Evolutionary conservation across 2,888 invertebrate species (phyloP).

Genomic region (Stenotaenia linearis): DNA sequence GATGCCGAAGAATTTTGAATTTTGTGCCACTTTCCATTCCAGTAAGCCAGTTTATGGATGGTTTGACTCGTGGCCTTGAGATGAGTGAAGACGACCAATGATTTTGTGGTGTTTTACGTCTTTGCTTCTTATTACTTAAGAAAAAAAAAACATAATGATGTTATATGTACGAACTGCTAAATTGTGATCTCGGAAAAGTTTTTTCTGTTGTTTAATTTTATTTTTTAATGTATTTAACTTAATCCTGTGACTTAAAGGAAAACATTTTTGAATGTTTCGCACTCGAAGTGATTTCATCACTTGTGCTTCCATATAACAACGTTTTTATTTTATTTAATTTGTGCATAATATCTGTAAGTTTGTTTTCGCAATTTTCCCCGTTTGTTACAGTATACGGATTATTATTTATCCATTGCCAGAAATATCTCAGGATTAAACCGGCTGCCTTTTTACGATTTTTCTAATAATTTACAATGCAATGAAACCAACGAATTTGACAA

Average conservation of each 20-base stretch:
- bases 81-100: not conserved
- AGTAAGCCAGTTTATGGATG: not conserved
- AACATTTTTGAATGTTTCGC: not conserved
- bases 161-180: not conserved
- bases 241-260: not conserved
- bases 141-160: not conserved
- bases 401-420: not conserved
- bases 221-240: not conserved
- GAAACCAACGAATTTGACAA: not conserved
- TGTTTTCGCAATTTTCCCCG: not conserved
- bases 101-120: constrained; percentile 3
- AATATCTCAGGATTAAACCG: constrained; percentile 19
- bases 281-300: constrained; percentile 4
- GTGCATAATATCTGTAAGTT: not conserved
- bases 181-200: not conserved
- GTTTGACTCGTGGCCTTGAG: constrained; percentile 1
- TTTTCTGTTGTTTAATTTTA: not conserved
- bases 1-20: constrained; percentile 53
- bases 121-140: not conserved
- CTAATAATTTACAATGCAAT: constrained; percentile 4
- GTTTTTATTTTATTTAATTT: not conserved
- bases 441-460: constrained; percentile 7
- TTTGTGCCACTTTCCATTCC: constrained; percentile 9
- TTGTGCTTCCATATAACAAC: constrained; percentile 9
- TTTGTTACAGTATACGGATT: constrained; percentile 1